A percentile compares a stretch with the other conserved stretches of the same genome.
phyloP scores from a whole-genome alignment of 2,888 invertebrate genomes.

The Gastrophysa polygoni region DNA sequence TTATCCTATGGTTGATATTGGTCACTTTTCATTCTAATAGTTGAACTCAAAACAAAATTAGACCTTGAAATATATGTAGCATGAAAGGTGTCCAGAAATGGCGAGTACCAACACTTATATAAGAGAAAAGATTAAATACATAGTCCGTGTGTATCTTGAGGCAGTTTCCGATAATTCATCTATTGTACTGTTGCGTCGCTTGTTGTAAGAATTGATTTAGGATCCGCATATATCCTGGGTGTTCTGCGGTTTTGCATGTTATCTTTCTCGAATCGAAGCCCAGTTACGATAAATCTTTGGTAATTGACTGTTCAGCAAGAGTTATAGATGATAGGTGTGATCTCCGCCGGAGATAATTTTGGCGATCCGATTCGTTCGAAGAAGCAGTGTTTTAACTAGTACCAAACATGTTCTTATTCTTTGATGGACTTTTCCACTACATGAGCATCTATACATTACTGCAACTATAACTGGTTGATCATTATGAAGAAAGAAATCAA shows the following conservation, averaged over 20 bases:
- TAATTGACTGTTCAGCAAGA: constrained; percentile 1
- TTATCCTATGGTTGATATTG: too few species aligned
- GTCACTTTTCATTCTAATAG: too few species aligned
- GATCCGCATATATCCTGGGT: neutral
- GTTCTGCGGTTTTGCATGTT: constrained; percentile 1
- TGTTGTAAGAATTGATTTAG: neutral
- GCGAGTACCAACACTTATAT: neutral
- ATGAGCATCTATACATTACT: too few species aligned
- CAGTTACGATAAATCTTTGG: neutral
- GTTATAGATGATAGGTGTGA: neutral
- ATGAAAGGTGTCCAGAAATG: neutral
- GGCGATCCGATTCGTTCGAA: neutral
- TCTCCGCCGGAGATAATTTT: neutral
- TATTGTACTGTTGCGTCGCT: neutral
- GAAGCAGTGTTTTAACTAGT: neutral
- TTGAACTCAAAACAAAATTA: too few species aligned
- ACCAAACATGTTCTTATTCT: neutral
- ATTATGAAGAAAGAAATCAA: too few species aligned
- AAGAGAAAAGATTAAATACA: neutral
- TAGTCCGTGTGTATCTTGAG: neutral
- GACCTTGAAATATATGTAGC: too few species aligned
- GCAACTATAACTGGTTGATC: too few species aligned
- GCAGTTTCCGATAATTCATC: neutral
- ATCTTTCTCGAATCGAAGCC: neutral
- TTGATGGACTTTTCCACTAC: too few species aligned